Base-by-base conservation (phyloP, 2,113 vertebrate genomes). In the Eudyptes chrysolophus region DNA sequence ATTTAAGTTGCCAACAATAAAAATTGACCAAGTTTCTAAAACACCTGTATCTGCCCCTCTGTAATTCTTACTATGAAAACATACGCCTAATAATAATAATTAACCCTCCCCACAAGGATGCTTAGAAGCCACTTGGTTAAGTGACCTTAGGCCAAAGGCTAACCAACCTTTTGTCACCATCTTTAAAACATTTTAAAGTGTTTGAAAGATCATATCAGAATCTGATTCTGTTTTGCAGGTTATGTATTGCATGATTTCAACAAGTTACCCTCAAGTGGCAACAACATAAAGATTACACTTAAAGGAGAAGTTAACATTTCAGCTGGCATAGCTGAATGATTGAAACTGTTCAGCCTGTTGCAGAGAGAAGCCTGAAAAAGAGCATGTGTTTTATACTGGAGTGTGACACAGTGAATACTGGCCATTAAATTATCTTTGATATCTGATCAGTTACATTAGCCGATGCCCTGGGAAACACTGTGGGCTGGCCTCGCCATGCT, bases 241-340 rank as follows among this genome's bases (percentile, higher is more conserved):
- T 70, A 20, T 0, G 3, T 1, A 38, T 11, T 19, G 9, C 32
- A 0, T 0, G 11, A 82, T 34, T 84, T 36, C 69, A 52, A 54
- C 64, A 24, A 64, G 74, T 25, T 10, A 58, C 46, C n/a, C 82
- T 30, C 7, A 32, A 38, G 29, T 1, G 51, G 46, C 82, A 80
- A 32, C 60, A 13, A 9, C 18, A 20, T 9, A 3, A 30, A 61
- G 32, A 52, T 14, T 5, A 30, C 0, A 18, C 36, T 64, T n/a
- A 44, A 90, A 51, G 0, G 5, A 58, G 82, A 55, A 57, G 18
- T 30, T 61, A 77, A n/a, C 16, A 6, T 70, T 48, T 42, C 36
- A 65, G 74, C 49, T 1, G 69, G 57, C 40, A 71, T 1, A 34
- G 88, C 72, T 0, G 58, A 71, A 25, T 0, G 70, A 62, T 4